These are phyloP conservation scores for Tyrannus savana DNA, from an alignment of 2,113 vertebrate species.

Conservation along the genomic window DNA sequence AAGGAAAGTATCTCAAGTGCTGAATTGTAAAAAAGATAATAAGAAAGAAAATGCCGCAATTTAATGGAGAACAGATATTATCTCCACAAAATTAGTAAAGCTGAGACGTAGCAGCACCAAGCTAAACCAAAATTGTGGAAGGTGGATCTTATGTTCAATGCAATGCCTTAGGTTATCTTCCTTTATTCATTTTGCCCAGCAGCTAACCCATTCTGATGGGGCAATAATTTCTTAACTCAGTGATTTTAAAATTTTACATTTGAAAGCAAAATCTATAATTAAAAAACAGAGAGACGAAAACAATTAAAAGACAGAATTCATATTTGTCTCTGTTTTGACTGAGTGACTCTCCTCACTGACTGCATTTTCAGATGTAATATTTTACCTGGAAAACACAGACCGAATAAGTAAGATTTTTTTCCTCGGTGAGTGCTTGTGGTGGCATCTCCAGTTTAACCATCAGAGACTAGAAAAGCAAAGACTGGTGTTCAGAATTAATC, in stretches of 20 bases:
- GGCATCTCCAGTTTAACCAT: background rate
- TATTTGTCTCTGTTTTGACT: background rate
- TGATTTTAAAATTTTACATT: background rate
- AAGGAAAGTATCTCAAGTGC: background rate
- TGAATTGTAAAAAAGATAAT: background rate
- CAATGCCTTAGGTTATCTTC: background rate
- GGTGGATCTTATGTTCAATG: background rate
- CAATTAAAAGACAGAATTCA: background rate
- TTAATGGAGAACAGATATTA: background rate
- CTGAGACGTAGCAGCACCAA: background rate
- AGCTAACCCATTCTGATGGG: background rate
- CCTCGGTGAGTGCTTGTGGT: background rate
- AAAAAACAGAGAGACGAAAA: background rate
- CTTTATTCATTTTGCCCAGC: background rate
- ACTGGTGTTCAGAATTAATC: background rate
- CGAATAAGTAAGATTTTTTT: background rate
- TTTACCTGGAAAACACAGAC: background rate
- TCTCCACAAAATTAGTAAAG: background rate
- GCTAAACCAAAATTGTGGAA: background rate
- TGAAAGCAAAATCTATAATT: background rate
- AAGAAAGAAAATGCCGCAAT: background rate
- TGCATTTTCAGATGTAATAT: background rate
- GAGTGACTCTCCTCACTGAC: background rate
- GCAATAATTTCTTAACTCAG: background rate
- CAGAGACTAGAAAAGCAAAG: background rate